A percentile compares a stretch with the other conserved stretches of the same genome.
Conservation (phyloP, 2,797 vertebrate genomes). For the Balearica regulorum region DNA sequence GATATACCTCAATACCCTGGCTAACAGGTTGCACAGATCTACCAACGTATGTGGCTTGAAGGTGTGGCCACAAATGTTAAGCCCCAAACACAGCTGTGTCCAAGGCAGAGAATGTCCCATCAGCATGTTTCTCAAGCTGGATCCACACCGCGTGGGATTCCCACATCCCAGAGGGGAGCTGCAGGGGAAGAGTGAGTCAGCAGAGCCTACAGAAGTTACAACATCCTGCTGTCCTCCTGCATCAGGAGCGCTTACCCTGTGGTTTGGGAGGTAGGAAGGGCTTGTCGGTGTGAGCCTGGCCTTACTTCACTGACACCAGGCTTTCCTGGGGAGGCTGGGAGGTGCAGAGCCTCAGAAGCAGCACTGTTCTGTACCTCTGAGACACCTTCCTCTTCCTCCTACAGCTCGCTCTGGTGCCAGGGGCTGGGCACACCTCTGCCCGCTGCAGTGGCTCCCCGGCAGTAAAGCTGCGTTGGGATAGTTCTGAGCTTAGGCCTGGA, state of each 20-base stretch:
- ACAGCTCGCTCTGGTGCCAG: background rate
- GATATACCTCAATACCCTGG: background rate
- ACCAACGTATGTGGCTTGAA: background rate
- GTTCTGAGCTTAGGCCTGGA: background rate
- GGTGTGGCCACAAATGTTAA: background rate
- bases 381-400: background rate
- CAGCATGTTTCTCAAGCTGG: background rate
- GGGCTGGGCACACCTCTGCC: background rate
- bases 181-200: background rate
- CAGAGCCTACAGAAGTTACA: background rate
- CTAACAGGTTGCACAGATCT: background rate
- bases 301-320: background rate
- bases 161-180: background rate
- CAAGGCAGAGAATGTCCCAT: background rate
- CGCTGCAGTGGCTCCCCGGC: fast-evolving
- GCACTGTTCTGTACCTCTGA: background rate
- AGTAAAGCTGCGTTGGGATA: background rate
- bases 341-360: background rate
- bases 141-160: background rate
- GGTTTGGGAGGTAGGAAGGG: background rate
- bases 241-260: background rate
- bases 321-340: background rate
- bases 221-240: background rate
- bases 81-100: background rate
- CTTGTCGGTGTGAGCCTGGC: background rate